Evolutionary conservation across 2,888 invertebrate genomes (phyloP), one percentile per base, ranked within the genome.

Genomic region (Xanthorhoe spadicearia): DNA sequence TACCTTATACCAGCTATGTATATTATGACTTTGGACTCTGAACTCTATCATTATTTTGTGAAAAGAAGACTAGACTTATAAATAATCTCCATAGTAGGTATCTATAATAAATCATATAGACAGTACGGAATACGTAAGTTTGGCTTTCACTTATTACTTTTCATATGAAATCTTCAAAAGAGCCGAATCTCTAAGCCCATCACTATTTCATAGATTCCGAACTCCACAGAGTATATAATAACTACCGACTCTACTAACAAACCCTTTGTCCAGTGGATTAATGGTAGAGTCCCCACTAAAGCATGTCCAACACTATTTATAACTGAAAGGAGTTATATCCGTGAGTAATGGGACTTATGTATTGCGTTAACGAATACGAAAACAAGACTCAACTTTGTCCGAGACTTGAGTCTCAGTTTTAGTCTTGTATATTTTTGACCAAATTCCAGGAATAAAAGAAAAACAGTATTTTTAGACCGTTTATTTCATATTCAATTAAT

Each of bases 331-430:
- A 91, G 88, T 90, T 91, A 90, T 88, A 80, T 77, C 83, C 87
- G 81, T 88, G 88, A 89, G 88, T 90, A 90, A 92, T 90, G 87
- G 83, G 82, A 86, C 84, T 90, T 90, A 90, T 88, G 88, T 90
- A 85, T 83, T 53, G 15, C 63, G 69, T 64, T 63, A 56, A 54
- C 59, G 72, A 51, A 61, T 50, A 57, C 61, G 49, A 53, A 62
- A 66, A 51, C 53, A 53, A 57, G 61, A 60, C 53, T 53, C 13
- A 8, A 13, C 13, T 43, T 13, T 43, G 8, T 38, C 9, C 10
- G 38, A 43, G 38, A 43, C 38, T 52, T 52, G n/a, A 32, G 55
- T 56, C 61, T 57, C 9, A 19, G 56, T 69, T 63, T 68, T 64
- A 49, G 0, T 32, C 7, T 7, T 10, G 23, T 46, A n/a, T n/a